Evolutionary conservation across 2,113 vertebrate species (phyloP).

Genomic region (Nematolebias whitei): DNA sequence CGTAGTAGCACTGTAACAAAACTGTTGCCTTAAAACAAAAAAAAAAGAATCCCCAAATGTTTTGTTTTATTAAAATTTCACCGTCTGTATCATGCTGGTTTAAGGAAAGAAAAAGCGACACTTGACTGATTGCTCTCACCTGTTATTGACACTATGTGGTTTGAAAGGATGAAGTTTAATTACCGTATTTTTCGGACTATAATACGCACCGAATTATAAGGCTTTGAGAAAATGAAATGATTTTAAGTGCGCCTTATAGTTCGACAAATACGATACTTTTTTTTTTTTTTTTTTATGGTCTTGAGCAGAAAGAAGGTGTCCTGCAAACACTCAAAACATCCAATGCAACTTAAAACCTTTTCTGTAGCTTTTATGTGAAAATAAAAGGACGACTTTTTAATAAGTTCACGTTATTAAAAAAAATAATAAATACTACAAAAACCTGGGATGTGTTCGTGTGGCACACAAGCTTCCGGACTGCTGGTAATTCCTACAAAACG

Average conservation of each 20-base stretch:
- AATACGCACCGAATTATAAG: too few relatives aligned
- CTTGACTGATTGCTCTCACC: conserved; percentile 31
- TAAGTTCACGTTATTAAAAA: conserved; percentile 4
- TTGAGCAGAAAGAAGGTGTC: conserved; percentile 8
- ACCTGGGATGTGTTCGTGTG: conserved; percentile 28
- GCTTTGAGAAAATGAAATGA: too few relatives aligned
- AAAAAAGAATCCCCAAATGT: too few relatives aligned
- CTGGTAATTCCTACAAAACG: conserved; percentile 2
- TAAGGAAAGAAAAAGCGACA: conserved; percentile 25
- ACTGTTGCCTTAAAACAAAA: too few relatives aligned
- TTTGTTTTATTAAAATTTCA: conserved; percentile 9
- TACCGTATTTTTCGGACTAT: too few relatives aligned
- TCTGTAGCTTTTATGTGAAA: conserved; percentile 30
- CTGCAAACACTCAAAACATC: conserved; percentile 1
- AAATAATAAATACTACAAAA: conserved; percentile 30
- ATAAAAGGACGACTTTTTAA: neutral
- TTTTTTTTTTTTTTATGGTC: neutral
- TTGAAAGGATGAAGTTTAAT: neutral
- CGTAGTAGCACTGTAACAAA: conserved; percentile 12
- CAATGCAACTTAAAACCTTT: neutral
- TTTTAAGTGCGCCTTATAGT: too few relatives aligned
- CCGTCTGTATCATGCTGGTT: conserved; percentile 12
- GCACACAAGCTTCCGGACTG: conserved; percentile 19
- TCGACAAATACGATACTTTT: too few relatives aligned
- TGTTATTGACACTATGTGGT: neutral